Evolutionary conservation across 2,113 vertebrate species (phyloP), one percentile per base, ranked within the genome.

Genomic region (Archilochus colubris): DNA sequence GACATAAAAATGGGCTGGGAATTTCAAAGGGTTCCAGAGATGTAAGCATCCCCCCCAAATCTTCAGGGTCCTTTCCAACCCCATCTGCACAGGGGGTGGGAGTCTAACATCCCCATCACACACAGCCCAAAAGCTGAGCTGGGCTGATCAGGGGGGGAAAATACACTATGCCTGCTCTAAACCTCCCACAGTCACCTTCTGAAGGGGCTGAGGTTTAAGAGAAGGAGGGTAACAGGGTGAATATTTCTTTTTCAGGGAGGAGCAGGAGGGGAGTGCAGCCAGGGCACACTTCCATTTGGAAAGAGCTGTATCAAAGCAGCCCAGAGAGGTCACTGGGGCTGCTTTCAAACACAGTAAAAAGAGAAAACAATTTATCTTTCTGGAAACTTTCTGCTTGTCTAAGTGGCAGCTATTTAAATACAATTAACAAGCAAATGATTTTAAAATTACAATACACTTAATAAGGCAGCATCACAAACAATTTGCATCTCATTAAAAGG

Each of bases 341-440:
- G 31, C 90, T 97, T 63, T 72, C 90, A 87, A 82, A 94, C 75
- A 89, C 13, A 89, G 93, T 54, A 77, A 92, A 90, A 93, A 93
- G 83, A 38, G 25, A 82, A 77, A 77, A 66, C 70, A 36, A 89
- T 95, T 89, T 86, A 91, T 97, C 96, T 95, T 86, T 64, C 89
- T 63, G 82, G 82, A 93, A 97, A 96, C 95, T 95, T 96, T 95
- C 87, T 94, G 94, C 91, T 89, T 92, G 91, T 91, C 95, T 96
- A 95, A 95, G 91, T 88, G 87, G 94, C 93, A 94, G 95, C 97
- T 97, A 97, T 83, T 96, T 94, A 98, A 97, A 97, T 91, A 97
- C 96, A 97, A 97, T 98, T 97, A 98, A 97, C 97, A 97, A 96
- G 96, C 96, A 96, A 97, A 97, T 96, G 89, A 96, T 97, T 97